These are phyloP conservation scores for Furcifer pardalis DNA, from an alignment of 2,797 vertebrate species.

Conservation along the genomic window DNA sequence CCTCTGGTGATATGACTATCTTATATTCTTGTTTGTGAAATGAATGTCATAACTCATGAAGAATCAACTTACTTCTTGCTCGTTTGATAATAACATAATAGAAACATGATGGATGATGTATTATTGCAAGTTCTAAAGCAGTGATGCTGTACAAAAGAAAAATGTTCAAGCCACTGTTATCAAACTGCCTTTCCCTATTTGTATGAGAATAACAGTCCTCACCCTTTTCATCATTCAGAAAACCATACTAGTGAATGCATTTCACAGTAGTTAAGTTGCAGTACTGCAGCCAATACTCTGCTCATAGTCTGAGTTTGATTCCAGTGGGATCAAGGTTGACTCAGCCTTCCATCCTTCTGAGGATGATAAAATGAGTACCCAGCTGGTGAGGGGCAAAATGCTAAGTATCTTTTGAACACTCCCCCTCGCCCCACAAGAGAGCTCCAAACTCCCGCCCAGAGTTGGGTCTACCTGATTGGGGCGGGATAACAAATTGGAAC, in stretches of 20 bases:
- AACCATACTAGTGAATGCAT: conserved; percentile 49
- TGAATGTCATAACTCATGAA: conserved; percentile 56
- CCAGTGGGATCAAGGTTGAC: too few species aligned
- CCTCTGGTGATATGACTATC: conserved; percentile 58
- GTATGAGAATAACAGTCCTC: conserved; percentile 59
- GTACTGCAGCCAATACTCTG: too few species aligned
- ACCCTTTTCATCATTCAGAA: conserved; percentile 56
- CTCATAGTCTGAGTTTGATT: too few species aligned
- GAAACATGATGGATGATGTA: conserved; percentile 63
- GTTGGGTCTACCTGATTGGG: too few species aligned
- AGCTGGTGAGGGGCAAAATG: too few species aligned
- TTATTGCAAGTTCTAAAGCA: conserved; percentile 56
- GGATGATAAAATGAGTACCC: too few species aligned
- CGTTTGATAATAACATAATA: conserved; percentile 61
- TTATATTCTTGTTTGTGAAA: conserved; percentile 58
- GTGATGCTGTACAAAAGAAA: conserved; percentile 43
- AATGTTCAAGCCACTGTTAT: conserved; percentile 43
- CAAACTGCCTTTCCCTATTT: conserved; percentile 55
- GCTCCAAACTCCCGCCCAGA: too few species aligned
- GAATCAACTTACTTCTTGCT: conserved; percentile 56
- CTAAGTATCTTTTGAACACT: too few species aligned
- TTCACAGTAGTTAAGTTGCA: too few species aligned
- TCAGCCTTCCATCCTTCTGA: too few species aligned
- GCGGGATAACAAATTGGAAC: too few species aligned
- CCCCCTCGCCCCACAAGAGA: too few species aligned